Percentiles rank a stretch among this genome's conserved stretches.
phyloP scores from a whole-genome alignment of 2,888 invertebrate species.

The Sinotaia quadrata region DNA sequence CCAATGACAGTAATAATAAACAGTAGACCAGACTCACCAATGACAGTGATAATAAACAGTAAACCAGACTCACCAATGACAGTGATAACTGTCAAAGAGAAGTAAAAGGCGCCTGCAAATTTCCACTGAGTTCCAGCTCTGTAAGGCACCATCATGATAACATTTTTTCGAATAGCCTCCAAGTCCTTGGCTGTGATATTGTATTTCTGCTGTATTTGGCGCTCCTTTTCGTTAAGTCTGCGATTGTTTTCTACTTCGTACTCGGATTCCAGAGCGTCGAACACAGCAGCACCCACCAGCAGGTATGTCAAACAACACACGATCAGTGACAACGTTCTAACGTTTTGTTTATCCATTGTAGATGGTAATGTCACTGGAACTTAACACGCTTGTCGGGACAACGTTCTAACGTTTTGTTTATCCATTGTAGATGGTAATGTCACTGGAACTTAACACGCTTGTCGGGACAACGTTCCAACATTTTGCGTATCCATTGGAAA shows the following conservation, averaged over 20 bases:
- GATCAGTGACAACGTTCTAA: slow-evolving; percentile 95
- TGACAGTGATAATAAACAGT: too few relatives aligned
- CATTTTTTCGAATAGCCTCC: slow-evolving; percentile 83
- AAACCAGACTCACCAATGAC: slow-evolving; percentile 90
- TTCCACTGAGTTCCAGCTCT: slow-evolving; percentile 99
- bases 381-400: slow-evolving; percentile 97
- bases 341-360: slow-evolving; percentile 98
- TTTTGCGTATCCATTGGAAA: slow-evolving; percentile 98
- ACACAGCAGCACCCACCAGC: slow-evolving; percentile 97
- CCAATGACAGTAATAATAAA: too few relatives aligned
- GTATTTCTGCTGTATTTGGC: slow-evolving; percentile 78
- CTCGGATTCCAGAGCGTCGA: slow-evolving; percentile 97
- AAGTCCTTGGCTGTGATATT: slow-evolving; percentile 95
- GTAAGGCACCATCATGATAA: slow-evolving; percentile 98
- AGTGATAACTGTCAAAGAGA: slow-evolving; percentile 98
- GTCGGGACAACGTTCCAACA: slow-evolving; percentile 95
- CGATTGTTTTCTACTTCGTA: slow-evolving; percentile 91
- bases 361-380: too few relatives aligned
- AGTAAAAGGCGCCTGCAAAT: slow-evolving; percentile 99
- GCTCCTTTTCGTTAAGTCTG: slow-evolving; percentile 75
- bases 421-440: too few relatives aligned
- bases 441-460: too few relatives aligned
- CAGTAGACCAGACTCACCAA: too few relatives aligned
- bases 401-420: slow-evolving; percentile 97
- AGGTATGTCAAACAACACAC: slow-evolving; percentile 99